phyloP scores from a whole-genome alignment of 2,797 vertebrate species.

The Xenops minutus region DNA sequence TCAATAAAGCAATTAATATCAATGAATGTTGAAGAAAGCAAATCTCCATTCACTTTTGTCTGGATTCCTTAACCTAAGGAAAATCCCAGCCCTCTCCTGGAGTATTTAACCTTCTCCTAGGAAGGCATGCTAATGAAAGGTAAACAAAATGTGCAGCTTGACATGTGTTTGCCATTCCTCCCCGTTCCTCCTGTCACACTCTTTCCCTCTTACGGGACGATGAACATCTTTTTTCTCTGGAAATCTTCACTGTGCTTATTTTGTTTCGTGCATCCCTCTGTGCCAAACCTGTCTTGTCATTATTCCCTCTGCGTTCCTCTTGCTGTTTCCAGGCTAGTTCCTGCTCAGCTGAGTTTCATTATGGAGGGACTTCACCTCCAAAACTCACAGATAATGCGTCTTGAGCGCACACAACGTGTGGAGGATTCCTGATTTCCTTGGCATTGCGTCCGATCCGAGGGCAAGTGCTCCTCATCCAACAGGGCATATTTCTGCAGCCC shows the following conservation, averaged over 20 bases:
- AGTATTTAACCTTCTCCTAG: constrained; percentile 76
- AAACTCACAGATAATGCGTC: constrained; percentile 65
- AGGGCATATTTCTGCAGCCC: constrained; percentile 22
- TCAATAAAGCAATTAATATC: constrained; percentile 82
- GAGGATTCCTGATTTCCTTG: constrained; percentile 17
- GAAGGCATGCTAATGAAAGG: constrained; percentile 72
- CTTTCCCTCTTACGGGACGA: constrained; percentile 71
- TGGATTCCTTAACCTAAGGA: constrained; percentile 75
- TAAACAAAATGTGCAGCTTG: constrained; percentile 80
- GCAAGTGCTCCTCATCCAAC: constrained; percentile 8
- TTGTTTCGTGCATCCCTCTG: constrained; percentile 56
- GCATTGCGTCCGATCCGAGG: background rate
- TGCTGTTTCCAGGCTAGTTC: constrained; percentile 69
- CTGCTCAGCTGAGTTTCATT: constrained; percentile 83
- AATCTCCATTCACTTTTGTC: constrained; percentile 74
- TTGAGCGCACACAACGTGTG: background rate
- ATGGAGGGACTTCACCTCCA: constrained; percentile 64
- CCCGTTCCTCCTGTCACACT: constrained; percentile 70
- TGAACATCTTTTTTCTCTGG: constrained; percentile 71
- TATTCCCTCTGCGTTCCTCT: constrained; percentile 69
- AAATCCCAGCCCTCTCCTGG: constrained; percentile 58
- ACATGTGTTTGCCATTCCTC: constrained; percentile 83
- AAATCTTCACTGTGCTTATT: constrained; percentile 62
- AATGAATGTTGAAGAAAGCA: constrained; percentile 78
- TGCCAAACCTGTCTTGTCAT: constrained; percentile 79